A percentile compares a stretch with the other conserved stretches of the same genome.
Evolutionary conservation across 2,113 vertebrate species (phyloP).

Genomic region (Rhinogobius similis): DNA sequence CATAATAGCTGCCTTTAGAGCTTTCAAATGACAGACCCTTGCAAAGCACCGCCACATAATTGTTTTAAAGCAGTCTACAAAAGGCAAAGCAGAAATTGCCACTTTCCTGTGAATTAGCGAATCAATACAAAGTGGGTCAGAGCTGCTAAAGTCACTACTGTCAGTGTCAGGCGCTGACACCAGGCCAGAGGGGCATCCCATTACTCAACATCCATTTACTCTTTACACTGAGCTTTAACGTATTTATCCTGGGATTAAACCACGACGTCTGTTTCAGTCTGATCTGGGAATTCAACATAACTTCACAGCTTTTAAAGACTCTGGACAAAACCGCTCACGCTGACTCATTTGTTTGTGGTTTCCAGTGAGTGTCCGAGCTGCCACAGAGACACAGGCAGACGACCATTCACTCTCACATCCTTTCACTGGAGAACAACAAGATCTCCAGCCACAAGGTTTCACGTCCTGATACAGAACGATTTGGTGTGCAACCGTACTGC

Average conservation of each 20-base stretch:
- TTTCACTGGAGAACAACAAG: not conserved
- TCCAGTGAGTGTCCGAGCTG: not conserved
- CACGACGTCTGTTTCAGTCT: not conserved
- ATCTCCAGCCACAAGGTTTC: too few species aligned
- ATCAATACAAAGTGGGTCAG: slow-evolving; percentile 32
- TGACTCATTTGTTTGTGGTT: not conserved
- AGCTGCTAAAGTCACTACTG: slow-evolving; percentile 16
- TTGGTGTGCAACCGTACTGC: too few species aligned
- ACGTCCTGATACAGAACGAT: too few species aligned
- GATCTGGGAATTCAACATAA: not conserved
- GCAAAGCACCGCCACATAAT: slow-evolving; percentile 1
- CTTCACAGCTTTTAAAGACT: not conserved
- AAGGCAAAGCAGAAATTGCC: slow-evolving; percentile 48
- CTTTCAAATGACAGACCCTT: not conserved
- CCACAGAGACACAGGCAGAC: not conserved
- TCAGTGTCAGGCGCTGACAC: slow-evolving; percentile 6
- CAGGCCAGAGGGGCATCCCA: not conserved
- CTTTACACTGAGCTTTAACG: not conserved
- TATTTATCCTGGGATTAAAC: not conserved
- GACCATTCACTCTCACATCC: not conserved
- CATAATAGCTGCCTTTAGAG: not conserved
- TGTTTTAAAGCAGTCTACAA: slow-evolving; percentile 7
- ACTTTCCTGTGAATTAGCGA: slow-evolving; percentile 32
- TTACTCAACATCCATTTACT: not conserved
- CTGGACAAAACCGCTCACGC: not conserved